A percentile compares a stretch with the other conserved stretches of the same genome.
Evolutionary conservation across 2,797 vertebrate species (phyloP).

Genomic region (Scleropages formosus): DNA sequence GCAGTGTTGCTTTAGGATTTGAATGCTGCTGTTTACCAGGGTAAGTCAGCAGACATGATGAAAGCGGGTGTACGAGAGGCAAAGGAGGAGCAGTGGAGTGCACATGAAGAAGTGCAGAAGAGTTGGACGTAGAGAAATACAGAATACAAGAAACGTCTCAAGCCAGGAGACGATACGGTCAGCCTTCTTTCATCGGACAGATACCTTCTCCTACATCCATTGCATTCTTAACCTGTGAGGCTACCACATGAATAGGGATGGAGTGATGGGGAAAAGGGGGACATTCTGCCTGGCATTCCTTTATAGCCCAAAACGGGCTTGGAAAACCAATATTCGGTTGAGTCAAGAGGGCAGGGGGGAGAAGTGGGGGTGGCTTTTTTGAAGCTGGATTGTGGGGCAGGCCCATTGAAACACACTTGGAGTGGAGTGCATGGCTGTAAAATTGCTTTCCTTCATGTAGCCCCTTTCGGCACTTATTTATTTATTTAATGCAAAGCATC

Average conservation of each 20-base stretch:
- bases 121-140: not conserved
- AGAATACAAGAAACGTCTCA: not conserved
- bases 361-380: constrained; percentile 54
- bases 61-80: too few species aligned
- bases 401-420: not conserved
- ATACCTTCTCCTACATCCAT: not conserved
- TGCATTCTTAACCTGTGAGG: not conserved
- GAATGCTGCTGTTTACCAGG: too few species aligned
- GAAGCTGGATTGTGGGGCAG: constrained; percentile 44
- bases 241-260: not conserved
- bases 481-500: constrained; percentile 18
- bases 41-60: too few species aligned
- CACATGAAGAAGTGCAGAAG: not conserved
- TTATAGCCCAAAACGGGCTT: constrained; percentile 53
- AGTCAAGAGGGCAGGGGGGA: constrained; percentile 52
- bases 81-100: not conserved
- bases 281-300: constrained; percentile 20
- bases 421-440: not conserved
- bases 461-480: constrained; percentile 5
- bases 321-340: constrained; percentile 66
- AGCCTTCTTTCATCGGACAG: not conserved
- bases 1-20: constrained; percentile 20
- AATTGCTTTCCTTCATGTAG: not conserved
- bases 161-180: not conserved
- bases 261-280: not conserved